Evolutionary conservation across 23 tunicate species (phyloP).

Genomic region (Botrylloides violaceus): DNA sequence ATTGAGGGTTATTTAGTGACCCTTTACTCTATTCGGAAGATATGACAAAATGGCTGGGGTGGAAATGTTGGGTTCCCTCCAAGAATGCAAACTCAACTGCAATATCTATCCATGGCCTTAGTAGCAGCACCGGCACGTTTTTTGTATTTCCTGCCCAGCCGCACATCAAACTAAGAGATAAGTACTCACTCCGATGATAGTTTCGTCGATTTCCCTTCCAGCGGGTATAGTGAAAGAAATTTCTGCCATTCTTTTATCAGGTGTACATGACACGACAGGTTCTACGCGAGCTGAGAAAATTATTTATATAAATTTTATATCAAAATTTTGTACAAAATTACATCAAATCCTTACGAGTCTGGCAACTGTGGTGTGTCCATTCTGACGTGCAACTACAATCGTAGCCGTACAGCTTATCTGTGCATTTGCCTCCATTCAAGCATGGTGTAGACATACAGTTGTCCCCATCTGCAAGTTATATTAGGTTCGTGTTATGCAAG

Average conservation of each 20-base stretch:
- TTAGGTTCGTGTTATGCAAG: no score
- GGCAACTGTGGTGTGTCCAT: constrained; percentile 49
- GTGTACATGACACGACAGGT: background rate
- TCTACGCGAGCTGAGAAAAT: constrained; percentile 11
- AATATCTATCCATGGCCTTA: no score
- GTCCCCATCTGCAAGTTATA: constrained; percentile 34
- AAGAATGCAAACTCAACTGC: no score
- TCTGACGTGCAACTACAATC: constrained; percentile 35
- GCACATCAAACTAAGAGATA: no score
- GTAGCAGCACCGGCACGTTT: no score
- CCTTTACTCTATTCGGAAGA: no score
- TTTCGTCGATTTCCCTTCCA: constrained; percentile 22
- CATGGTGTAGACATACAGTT: constrained; percentile 54
- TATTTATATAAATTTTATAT: background rate
- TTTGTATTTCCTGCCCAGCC: no score
- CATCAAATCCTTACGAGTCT: constrained; percentile 34
- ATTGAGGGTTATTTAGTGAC: no score
- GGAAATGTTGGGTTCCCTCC: no score
- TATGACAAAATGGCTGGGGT: no score
- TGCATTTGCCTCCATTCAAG: constrained; percentile 44
- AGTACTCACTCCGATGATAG: constrained; percentile 31
- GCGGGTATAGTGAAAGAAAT: constrained; percentile 5
- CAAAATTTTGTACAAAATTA: background rate
- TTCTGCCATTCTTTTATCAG: background rate
- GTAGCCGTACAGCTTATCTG: constrained; percentile 35